Percentiles rank a stretch among this genome's conserved stretches.
These are phyloP conservation scores for Mesembrinibis cayennensis DNA, from an alignment of 2,113 vertebrate genomes.

Conservation along the genomic window DNA sequence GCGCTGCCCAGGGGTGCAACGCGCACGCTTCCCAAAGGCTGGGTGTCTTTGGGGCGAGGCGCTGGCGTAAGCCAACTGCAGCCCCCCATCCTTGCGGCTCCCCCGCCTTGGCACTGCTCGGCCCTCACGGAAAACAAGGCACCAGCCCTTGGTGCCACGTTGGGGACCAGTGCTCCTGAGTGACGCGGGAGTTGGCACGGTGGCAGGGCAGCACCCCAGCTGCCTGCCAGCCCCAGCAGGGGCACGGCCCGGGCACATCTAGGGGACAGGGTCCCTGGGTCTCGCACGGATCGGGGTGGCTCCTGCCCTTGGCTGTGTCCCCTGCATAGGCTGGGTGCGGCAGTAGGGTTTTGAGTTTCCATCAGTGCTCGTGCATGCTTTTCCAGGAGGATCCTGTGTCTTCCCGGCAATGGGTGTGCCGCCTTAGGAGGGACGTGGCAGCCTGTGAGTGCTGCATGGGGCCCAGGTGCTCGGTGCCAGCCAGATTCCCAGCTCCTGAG, in stretches of 20 bases:
- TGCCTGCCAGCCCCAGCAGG: not conserved
- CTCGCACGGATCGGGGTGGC: fast-evolving
- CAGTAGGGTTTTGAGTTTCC: not conserved
- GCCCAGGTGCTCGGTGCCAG: not conserved
- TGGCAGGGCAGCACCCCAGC: not conserved
- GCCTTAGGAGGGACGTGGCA: not conserved
- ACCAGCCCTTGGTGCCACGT: not conserved
- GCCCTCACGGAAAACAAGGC: not conserved
- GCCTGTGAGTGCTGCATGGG: not conserved
- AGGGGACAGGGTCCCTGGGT: not conserved
- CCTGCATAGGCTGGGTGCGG: not conserved
- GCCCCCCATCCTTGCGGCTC: fast-evolving
- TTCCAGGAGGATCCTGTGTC: not conserved
- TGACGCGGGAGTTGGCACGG: fast-evolving
- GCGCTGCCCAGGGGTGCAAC: too few relatives aligned
- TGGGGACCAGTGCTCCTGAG: not conserved
- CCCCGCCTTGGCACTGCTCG: not conserved
- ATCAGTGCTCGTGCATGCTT: not conserved
- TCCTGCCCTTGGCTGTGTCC: not conserved
- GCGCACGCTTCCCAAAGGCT: fast-evolving
- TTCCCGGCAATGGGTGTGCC: not conserved
- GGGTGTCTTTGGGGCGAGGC: not conserved
- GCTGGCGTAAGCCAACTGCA: not conserved
- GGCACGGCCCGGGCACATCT: not conserved
- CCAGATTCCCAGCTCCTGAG: not conserved